Base-by-base conservation (phyloP, 2,888 invertebrate genomes). In the Opisthograptis luteolata region DNA sequence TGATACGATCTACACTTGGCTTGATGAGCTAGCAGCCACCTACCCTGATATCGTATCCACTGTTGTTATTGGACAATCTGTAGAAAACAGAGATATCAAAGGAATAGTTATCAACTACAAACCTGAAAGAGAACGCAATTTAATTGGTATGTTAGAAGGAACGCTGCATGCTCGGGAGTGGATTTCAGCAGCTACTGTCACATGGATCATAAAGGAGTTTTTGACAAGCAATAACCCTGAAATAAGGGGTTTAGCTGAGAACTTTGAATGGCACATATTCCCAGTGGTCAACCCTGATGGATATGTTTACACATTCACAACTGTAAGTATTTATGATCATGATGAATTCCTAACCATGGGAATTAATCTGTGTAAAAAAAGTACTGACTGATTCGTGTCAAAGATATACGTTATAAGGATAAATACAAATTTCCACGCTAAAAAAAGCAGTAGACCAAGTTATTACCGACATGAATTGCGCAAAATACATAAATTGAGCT, bases 261-360 rank as follows among this genome's bases (percentile, higher is more conserved):
- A 86, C 56, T 92, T 94, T 55, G 95, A 95, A 70, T 96, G 95
- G 95, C 94, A 95, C 68, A 88, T 96, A 30, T 92, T 96, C 58
- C 95, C 96, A 0, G 92, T 94, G 0, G 87, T 92, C 1, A 96
- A 96, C 76, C 95, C 95, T 7, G 96, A 96, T 82, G 96, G 96
- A 13, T 96, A 94, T 70, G 91, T 79, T 3, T 95, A 93, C 66
- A 92, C 93, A 0, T 94, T 94, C 64, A 91, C 90, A 3, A 78
- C 73, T 50, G 94, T 95, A 81, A 89, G 92, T 87, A 36, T 43
- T 46, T 31, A 15, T 7, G n/a, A n/a, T 19, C 7, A 0, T 22
- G n/a, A n/a, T n/a, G n/a, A n/a, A n/a, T n/a, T n/a, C n/a, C n/a
- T n/a, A n/a, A n/a, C n/a, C n/a, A n/a, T n/a, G n/a, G n/a, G n/a